A percentile compares a stretch with the other conserved stretches of the same genome.
These are phyloP conservation scores for Melanotaenia trifasciata DNA, from an alignment of 2,797 vertebrate species.

Conservation along the genomic window DNA sequence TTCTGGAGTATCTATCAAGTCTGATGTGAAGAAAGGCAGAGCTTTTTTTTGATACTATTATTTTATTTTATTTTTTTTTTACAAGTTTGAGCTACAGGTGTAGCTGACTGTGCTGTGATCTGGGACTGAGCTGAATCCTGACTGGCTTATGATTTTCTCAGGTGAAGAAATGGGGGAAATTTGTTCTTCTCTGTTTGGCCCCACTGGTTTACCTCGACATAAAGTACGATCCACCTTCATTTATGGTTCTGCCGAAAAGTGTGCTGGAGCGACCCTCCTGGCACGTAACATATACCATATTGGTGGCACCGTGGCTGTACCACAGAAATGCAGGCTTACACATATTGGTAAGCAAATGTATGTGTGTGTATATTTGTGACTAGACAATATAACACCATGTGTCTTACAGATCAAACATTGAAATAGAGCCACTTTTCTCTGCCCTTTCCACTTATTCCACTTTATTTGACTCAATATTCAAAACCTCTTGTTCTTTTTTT, in stretches of 20 bases:
- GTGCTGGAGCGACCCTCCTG: slow-evolving; percentile 74
- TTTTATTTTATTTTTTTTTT: not conserved
- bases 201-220: slow-evolving; percentile 36
- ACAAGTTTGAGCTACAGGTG: slow-evolving; percentile 48
- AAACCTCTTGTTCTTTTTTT: not conserved
- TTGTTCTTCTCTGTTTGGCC: slow-evolving; percentile 51
- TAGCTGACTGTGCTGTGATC: slow-evolving; percentile 8
- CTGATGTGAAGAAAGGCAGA: slow-evolving; percentile 26
- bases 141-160: slow-evolving; percentile 8
- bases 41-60: not conserved
- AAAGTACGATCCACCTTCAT: slow-evolving; percentile 53
- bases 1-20: slow-evolving; percentile 8
- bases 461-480: not conserved
- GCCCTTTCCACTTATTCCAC: not conserved
- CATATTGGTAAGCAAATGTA: slow-evolving; percentile 80
- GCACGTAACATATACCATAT: slow-evolving; percentile 81
- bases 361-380: slow-evolving; percentile 9
- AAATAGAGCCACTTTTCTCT: not conserved
- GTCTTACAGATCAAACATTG: not conserved
- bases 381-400: not conserved
- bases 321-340: slow-evolving; percentile 79
- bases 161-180: slow-evolving; percentile 67
- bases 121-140: slow-evolving; percentile 29
- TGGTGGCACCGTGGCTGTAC: slow-evolving; percentile 83
- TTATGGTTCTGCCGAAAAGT: slow-evolving; percentile 50